Evolutionary conservation across 2,797 vertebrate species (phyloP).

Genomic region (Pyrocephalus nanus): DNA sequence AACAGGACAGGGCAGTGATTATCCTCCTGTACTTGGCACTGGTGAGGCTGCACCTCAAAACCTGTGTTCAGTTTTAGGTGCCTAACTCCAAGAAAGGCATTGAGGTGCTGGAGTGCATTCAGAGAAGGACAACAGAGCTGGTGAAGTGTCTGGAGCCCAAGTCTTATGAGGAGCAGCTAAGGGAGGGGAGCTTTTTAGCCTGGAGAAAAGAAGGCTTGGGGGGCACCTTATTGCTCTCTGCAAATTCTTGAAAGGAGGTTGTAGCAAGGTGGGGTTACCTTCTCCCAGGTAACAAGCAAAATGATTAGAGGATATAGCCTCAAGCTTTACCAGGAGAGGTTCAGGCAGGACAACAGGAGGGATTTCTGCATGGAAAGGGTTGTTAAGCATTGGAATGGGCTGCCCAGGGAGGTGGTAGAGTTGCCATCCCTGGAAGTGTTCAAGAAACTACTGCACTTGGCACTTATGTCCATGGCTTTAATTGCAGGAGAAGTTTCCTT

Average conservation of each 20-base stretch:
- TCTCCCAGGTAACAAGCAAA: background rate
- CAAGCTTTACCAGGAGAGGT: background rate
- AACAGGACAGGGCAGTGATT: background rate
- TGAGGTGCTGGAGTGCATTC: fast-evolving
- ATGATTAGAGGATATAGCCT: background rate
- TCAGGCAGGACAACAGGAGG: background rate
- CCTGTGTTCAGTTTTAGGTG: fast-evolving
- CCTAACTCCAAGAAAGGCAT: fast-evolving
- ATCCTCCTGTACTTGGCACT: fast-evolving
- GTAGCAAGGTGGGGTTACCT: background rate
- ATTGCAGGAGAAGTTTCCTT: background rate
- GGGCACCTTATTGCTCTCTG: background rate
- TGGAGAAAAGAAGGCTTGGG: background rate
- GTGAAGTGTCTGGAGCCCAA: background rate
- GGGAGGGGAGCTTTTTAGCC: background rate
- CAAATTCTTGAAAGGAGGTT: background rate
- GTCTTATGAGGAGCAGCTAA: background rate
- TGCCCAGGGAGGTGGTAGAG: background rate
- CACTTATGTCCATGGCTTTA: background rate
- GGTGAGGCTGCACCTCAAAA: fast-evolving
- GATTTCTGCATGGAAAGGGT: background rate
- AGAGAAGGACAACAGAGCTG: background rate
- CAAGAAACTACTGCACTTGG: background rate
- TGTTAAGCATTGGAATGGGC: background rate
- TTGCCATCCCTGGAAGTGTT: background rate